phyloP scores from a whole-genome alignment of 2,113 vertebrate species.

The Artemisiospiza belli region DNA sequence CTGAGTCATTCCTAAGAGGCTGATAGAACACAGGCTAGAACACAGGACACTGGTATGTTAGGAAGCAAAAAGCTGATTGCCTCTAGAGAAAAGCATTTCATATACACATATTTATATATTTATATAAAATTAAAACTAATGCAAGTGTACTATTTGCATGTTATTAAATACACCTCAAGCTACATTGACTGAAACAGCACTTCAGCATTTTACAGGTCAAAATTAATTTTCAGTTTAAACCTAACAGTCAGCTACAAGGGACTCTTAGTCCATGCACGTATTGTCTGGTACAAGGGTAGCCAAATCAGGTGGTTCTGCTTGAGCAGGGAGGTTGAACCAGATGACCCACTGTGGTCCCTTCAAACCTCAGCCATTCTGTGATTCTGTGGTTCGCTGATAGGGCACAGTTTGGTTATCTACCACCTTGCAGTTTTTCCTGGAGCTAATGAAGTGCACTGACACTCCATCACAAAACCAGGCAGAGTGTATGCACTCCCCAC shows the following conservation, averaged over 20 bases:
- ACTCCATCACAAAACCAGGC: neutral
- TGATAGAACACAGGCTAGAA: neutral
- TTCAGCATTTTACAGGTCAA: neutral
- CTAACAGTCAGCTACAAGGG: neutral
- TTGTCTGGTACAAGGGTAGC: neutral
- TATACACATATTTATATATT: neutral
- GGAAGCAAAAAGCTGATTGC: neutral
- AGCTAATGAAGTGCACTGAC: neutral
- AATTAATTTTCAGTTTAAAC: neutral
- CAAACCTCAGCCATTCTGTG: neutral
- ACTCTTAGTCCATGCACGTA: fast-evolving
- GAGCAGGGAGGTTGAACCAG: neutral
- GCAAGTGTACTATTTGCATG: neutral
- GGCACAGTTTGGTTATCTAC: neutral
- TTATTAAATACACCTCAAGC: neutral
- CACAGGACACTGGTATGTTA: neutral
- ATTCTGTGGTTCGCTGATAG: neutral
- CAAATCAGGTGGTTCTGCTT: neutral
- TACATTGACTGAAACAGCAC: neutral
- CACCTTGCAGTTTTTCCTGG: neutral
- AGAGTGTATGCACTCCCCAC: fast-evolving
- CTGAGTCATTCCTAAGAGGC: neutral
- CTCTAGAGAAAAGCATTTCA: neutral
- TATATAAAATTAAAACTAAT: neutral
- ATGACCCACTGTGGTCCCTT: neutral